Base-by-base conservation (phyloP, 1,140 invertebrate species). In the Harlomillsia oculata region DNA sequence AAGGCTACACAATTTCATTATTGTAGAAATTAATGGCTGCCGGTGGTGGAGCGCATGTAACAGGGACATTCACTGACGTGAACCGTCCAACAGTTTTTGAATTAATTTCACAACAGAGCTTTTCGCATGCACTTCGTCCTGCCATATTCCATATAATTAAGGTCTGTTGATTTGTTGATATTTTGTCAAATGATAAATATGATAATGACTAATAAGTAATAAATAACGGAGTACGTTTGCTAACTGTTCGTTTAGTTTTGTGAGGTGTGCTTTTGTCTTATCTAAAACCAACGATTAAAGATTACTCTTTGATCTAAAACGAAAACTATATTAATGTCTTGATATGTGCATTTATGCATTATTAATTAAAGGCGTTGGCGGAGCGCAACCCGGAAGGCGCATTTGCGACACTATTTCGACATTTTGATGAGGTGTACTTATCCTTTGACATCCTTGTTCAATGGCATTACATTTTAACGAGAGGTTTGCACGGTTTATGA, bases 361-460 rank as follows among this genome's bases (percentile, higher is more conserved):
- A 1, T 23, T 37, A 39, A 26, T 32, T 52, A n/a, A 30, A 60
- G 59, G 43, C 25, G 26, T 30, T 62, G 11, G 49, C 54, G 11
- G 45, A 56, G 29, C n/a, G 37, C 14, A 26, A 57, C 18, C 59
- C 59, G n/a, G 26, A 28, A 4, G 43, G 56, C 25, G 48, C 16
- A 16, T 18, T 53, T 9, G 49, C 44, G 2, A 5, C 43, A 2
- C 16, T 53, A 0, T 57, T 43, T 28, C 30, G 54, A 28, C 37
- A 49, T 21, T 62, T 62, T 39, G 59, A 62, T 36, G 59, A 62
- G 32, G 9, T 62, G 1, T 57, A 55, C 30, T 34, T 62, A 14
- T 14, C 11, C 13, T 37, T 62, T 48, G 59, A 62, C 25, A 34
- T 44, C 11, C n/a, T 53, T 20, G 43, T 62, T n/a, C 54, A 62